phyloP scores from a whole-genome alignment of 2,797 vertebrate genomes.

The Loris lydekkerianus region DNA sequence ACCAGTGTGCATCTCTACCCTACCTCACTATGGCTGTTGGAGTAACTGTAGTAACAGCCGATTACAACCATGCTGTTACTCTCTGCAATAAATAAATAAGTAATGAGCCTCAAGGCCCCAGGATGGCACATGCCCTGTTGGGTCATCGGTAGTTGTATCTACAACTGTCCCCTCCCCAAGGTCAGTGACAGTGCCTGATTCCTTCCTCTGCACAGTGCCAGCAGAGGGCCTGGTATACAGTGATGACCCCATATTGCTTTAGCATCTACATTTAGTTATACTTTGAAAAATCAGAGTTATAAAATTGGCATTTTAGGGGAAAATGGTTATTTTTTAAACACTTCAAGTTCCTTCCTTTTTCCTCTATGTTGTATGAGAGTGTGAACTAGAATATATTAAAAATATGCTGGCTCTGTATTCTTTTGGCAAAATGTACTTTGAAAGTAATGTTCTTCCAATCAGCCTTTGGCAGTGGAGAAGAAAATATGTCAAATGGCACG shows the following conservation, averaged over 20 bases:
- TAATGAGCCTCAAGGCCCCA: no score
- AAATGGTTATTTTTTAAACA: background rate
- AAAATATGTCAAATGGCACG: constrained; percentile 61
- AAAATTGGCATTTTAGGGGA: constrained; percentile 44
- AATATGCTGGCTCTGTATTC: constrained; percentile 68
- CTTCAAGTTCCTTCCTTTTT: constrained; percentile 52
- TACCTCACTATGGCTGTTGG: background rate
- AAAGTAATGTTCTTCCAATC: constrained; percentile 65
- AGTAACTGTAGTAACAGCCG: background rate
- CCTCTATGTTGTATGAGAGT: constrained; percentile 69
- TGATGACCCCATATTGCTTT: background rate
- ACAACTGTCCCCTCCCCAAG: background rate
- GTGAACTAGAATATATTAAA: constrained; percentile 73
- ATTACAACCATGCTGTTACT: background rate
- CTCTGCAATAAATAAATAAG: background rate
- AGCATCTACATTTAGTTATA: background rate
- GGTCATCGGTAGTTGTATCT: background rate
- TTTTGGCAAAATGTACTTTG: constrained; percentile 74
- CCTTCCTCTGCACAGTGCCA: background rate
- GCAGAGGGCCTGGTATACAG: background rate
- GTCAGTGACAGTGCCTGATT: background rate
- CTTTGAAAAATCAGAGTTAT: constrained; percentile 43
- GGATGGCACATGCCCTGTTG: background rate
- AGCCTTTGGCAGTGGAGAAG: constrained; percentile 53
- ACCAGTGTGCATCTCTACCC: background rate